phyloP scores from a whole-genome alignment of 2,113 vertebrate genomes.

The Macquaria ambigua region DNA sequence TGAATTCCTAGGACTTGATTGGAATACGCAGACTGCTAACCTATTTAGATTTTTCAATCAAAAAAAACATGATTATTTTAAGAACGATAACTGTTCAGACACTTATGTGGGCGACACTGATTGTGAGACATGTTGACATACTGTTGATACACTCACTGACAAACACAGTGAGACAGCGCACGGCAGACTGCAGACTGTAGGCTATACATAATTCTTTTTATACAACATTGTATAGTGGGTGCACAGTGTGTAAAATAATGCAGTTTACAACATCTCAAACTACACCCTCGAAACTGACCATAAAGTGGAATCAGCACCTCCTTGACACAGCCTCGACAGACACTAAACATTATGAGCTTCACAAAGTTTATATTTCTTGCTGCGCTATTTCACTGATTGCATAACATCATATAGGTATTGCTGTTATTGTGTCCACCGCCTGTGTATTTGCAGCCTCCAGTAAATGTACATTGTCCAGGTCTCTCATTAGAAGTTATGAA shows the following conservation, averaged over 20 bases:
- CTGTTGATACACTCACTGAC: conserved; percentile 28
- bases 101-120: conserved; percentile 24
- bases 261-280: neutral
- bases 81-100: neutral
- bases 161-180: neutral
- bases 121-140: conserved; percentile 22
- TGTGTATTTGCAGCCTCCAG: neutral
- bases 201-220: neutral
- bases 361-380: neutral
- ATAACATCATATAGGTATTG: neutral
- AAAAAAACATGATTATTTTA: neutral
- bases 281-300: neutral
- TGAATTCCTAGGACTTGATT: conserved; percentile 12
- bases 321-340: neutral
- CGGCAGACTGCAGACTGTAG: neutral
- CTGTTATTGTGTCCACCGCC: neutral
- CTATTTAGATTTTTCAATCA: neutral
- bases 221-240: neutral
- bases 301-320: neutral
- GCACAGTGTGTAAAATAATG: neutral
- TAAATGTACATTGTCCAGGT: neutral
- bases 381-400: neutral
- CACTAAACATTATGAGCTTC: neutral
- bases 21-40: neutral
- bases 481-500: neutral